A percentile compares a stretch with the other conserved stretches of the same genome.
Evolutionary conservation across 2,888 invertebrate genomes (phyloP).

Genomic region (Parnassius smintheus): DNA sequence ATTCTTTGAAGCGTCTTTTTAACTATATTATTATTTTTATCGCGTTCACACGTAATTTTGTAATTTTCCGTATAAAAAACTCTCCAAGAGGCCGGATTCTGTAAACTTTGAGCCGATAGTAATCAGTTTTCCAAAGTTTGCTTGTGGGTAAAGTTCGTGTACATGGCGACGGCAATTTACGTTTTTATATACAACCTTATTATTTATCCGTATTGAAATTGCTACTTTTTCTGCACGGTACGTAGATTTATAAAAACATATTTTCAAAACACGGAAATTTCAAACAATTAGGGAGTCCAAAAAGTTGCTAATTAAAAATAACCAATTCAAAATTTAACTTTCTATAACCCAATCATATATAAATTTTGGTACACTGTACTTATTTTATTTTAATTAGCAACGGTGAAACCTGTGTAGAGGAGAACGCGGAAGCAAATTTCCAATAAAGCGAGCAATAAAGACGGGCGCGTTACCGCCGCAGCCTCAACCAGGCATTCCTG

Average conservation of each 20-base stretch:
- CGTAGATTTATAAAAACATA: too few species aligned
- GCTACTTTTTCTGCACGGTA: too few species aligned
- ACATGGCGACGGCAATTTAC: too few species aligned
- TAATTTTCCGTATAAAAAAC: slow-evolving; percentile 26
- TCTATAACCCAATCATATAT: slow-evolving; percentile 4
- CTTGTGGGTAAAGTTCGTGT: neutral
- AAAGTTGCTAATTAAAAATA: slow-evolving; percentile 25
- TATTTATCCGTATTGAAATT: too few species aligned
- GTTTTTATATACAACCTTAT: too few species aligned
- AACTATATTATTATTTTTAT: slow-evolving; percentile 36
- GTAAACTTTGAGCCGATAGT: slow-evolving; percentile 2
- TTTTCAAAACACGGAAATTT: too few species aligned
- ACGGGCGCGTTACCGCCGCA: slow-evolving; percentile 52
- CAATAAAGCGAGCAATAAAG: slow-evolving; percentile 69
- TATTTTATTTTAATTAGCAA: slow-evolving; percentile 55
- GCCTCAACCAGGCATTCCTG: slow-evolving; percentile 47
- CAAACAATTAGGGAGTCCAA: slow-evolving; percentile 18
- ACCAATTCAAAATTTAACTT: slow-evolving; percentile 18
- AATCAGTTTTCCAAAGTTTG: neutral
- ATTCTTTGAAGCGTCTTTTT: slow-evolving; percentile 48
- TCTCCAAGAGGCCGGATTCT: neutral
- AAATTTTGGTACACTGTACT: slow-evolving; percentile 11
- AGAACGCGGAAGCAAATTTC: slow-evolving; percentile 69
- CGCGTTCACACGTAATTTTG: slow-evolving; percentile 48
- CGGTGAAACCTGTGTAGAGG: slow-evolving; percentile 52